These are phyloP conservation scores for Rhegmatorhina hoffmannsi DNA, from an alignment of 2,113 vertebrate genomes.

Conservation along the genomic window DNA sequence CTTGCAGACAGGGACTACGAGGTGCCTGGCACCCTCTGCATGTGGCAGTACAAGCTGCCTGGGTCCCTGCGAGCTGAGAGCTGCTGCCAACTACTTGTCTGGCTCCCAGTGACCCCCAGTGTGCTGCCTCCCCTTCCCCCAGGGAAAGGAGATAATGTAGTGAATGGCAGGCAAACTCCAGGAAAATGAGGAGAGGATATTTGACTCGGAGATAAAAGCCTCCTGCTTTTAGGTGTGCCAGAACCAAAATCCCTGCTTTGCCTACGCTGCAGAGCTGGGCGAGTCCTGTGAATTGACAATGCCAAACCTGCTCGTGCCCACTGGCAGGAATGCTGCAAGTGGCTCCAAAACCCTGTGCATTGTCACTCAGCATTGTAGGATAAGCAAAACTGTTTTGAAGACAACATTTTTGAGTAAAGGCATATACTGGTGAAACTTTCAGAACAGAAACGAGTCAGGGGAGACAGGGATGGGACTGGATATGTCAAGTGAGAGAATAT, in stretches of 20 bases:
- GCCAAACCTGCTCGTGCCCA: not conserved
- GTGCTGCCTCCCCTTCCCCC: not conserved
- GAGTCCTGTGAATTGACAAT: not conserved
- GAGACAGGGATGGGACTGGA: not conserved
- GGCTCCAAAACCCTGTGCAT: not conserved
- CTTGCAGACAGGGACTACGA: not conserved
- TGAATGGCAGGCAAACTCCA: not conserved
- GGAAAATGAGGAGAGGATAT: conserved; percentile 6
- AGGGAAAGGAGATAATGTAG: not conserved
- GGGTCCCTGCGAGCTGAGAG: not conserved
- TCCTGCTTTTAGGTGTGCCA: not conserved
- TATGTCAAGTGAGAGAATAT: not conserved
- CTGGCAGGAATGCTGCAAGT: not conserved
- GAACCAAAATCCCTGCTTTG: not conserved
- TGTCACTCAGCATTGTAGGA: not conserved
- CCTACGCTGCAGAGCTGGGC: rapidly evolving
- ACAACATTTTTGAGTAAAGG: not conserved
- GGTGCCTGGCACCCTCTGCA: not conserved
- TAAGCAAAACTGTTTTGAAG: not conserved
- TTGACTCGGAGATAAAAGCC: not conserved
- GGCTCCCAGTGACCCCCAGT: not conserved
- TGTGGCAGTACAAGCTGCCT: not conserved
- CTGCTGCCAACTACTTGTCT: not conserved
- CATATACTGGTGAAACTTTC: not conserved
- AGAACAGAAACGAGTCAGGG: not conserved